Evolutionary conservation across 2,797 vertebrate species (phyloP), one percentile per base, ranked within the genome.

Genomic region (Scleropages formosus): DNA sequence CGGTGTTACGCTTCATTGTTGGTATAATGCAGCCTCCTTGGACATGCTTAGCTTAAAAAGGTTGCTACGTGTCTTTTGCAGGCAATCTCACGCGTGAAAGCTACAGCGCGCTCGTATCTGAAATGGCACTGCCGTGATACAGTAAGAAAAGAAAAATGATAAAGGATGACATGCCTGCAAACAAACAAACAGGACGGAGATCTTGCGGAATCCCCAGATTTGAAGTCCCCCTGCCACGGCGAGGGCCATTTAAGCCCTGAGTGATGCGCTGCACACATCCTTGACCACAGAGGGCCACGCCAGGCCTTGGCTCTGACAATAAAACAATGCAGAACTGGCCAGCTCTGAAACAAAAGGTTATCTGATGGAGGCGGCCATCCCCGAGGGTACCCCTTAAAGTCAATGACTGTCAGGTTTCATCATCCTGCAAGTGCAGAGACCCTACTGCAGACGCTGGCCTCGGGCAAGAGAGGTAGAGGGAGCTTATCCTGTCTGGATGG

Each of bases 401-500:
- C 77, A 74, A 74, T 53, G 77, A 78, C 64, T 78, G 77, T 73
- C 77, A 69, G 77, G 58, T 78, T 74, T 73, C 66, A 74, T 78
- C 73, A 74, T 65, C 60, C 60, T 20, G 46, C 24, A 18, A 74
- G 72, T 53, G 58, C 16, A 44, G 53, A 69, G 65, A 59, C 76
- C 71, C 73, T 73, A 20, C 71, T 77, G 63, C 27, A 73, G 76
- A 72, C 56, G 24, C 65, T 74, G 77, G 72, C 77, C 72, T 74
- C 64, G 9, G 72, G 77, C 77, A 51, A 74, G 18, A 59, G 63
- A 74, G 77, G 77, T 56, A 70, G 77, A 74, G 64, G 65, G 65
- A 74, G 77, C 77, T 78, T 78, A 78, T 74, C 64, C 72, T 78
- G 77, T 78, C 77, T 78, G 72, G 72, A 74, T 27, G 65, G 47